phyloP scores from a whole-genome alignment of 2,888 invertebrate genomes.

The Melieria crassipennis region DNA sequence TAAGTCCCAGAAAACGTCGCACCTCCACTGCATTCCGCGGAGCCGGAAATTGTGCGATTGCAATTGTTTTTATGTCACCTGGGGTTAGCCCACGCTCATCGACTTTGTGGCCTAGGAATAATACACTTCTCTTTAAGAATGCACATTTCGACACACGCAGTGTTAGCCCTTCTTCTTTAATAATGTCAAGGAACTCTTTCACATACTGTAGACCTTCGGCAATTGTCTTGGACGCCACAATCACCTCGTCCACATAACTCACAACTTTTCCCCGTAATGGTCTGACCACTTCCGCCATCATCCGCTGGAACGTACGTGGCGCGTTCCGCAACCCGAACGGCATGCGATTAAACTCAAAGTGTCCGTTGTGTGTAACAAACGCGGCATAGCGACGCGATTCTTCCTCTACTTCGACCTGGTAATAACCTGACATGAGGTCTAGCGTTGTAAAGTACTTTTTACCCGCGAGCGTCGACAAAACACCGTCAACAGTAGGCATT shows the following conservation, averaged over 20 bases:
- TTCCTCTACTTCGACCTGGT: conserved; percentile 35
- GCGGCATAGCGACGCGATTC: conserved; percentile 27
- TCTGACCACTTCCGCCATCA: conserved; percentile 36
- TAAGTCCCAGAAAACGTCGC: too few species aligned
- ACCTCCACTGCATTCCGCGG: too few species aligned
- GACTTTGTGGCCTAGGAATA: conserved; percentile 50
- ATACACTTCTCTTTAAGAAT: conserved; percentile 43
- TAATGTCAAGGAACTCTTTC: conserved; percentile 31
- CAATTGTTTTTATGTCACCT: neutral
- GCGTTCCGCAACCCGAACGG: conserved; percentile 44
- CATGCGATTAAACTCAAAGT: conserved; percentile 37
- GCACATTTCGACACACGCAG: conserved; percentile 43
- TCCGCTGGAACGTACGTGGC: conserved; percentile 56
- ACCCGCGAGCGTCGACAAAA: neutral
- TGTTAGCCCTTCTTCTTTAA: conserved; percentile 38
- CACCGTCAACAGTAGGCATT: conserved; percentile 38
- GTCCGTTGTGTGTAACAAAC: conserved; percentile 30
- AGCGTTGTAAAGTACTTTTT: conserved; percentile 35
- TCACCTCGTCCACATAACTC: conserved; percentile 37
- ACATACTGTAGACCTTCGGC: conserved; percentile 33
- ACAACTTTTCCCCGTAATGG: conserved; percentile 29
- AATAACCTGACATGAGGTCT: conserved; percentile 35
- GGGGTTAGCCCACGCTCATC: conserved; percentile 38
- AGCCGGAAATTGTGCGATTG: conserved; percentile 20
- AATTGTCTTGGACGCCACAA: conserved; percentile 31